Percentiles rank a stretch among this genome's conserved stretches.
Evolutionary conservation across 2,797 vertebrate genomes (phyloP).

Genomic region (Eremophila alpestris): DNA sequence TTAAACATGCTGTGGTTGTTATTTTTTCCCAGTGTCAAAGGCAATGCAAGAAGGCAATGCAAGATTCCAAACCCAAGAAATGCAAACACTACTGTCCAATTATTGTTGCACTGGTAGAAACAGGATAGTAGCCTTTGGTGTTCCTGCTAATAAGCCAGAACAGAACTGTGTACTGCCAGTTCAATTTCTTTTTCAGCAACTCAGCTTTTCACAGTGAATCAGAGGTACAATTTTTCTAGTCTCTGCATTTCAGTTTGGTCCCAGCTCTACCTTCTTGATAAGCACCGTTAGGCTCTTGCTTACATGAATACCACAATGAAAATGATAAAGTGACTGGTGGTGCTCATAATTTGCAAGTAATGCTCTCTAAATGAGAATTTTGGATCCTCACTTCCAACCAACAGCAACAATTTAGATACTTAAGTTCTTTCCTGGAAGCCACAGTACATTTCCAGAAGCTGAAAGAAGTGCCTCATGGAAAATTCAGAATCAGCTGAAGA

Average conservation of each 20-base stretch:
- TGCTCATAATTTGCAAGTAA: background rate
- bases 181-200: slow-evolving; percentile 38
- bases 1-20: slow-evolving; percentile 42
- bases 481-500: background rate
- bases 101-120: slow-evolving; percentile 44
- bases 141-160: slow-evolving; percentile 41
- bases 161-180: slow-evolving; percentile 24
- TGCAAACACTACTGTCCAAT: slow-evolving; percentile 45
- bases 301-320: background rate
- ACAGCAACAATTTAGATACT: background rate
- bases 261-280: background rate
- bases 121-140: background rate
- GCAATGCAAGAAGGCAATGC: slow-evolving; percentile 65
- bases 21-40: slow-evolving; percentile 48
- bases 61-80: slow-evolving; percentile 65
- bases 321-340: background rate
- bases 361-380: background rate
- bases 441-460: background rate
- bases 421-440: background rate
- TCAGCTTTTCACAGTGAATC: slow-evolving; percentile 3
- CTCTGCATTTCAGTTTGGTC: background rate
- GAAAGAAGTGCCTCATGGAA: background rate
- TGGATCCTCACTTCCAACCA: background rate
- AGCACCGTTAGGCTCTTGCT: background rate
- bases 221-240: background rate